A percentile compares a stretch with the other conserved stretches of the same genome.
Conservation (phyloP, 2,113 vertebrate species). For the Chaetura pelagica region DNA sequence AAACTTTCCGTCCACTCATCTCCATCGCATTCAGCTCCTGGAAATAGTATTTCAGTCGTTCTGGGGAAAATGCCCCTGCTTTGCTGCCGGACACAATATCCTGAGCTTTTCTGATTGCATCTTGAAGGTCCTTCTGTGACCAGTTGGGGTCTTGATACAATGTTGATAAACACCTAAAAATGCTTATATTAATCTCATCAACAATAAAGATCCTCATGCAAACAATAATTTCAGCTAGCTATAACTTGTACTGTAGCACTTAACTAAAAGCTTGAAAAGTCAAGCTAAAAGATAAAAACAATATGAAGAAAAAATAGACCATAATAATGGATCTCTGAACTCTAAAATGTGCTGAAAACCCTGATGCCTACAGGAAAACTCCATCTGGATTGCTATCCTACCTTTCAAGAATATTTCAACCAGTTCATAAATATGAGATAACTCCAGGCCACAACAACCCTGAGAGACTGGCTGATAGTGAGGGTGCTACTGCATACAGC, state of each 20-base stretch:
- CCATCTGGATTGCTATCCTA: background rate
- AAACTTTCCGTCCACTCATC: conserved; percentile 58
- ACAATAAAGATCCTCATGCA: fast-evolving
- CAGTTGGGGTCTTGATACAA: conserved; percentile 82
- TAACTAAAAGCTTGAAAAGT: background rate
- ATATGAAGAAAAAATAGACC: background rate
- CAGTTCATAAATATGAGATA: background rate
- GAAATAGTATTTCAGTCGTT: conserved; percentile 78
- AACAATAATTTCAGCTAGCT: background rate
- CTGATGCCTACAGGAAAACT: background rate
- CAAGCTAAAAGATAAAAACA: background rate
- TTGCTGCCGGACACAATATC: conserved; percentile 74
- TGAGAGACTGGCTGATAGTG: background rate
- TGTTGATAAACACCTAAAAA: conserved; percentile 82
- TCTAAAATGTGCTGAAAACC: background rate
- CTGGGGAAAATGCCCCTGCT: conserved; percentile 69
- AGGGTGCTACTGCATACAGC: background rate
- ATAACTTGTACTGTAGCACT: background rate
- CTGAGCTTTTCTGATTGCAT: conserved; percentile 57
- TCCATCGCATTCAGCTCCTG: conserved; percentile 74
- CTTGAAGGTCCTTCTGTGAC: conserved; percentile 79
- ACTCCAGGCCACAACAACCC: background rate
- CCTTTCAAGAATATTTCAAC: background rate
- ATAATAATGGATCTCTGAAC: background rate
- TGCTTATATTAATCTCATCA: background rate